phyloP scores from a whole-genome alignment of 2,113 vertebrate genomes.

The Megaleporinus macrocephalus region DNA sequence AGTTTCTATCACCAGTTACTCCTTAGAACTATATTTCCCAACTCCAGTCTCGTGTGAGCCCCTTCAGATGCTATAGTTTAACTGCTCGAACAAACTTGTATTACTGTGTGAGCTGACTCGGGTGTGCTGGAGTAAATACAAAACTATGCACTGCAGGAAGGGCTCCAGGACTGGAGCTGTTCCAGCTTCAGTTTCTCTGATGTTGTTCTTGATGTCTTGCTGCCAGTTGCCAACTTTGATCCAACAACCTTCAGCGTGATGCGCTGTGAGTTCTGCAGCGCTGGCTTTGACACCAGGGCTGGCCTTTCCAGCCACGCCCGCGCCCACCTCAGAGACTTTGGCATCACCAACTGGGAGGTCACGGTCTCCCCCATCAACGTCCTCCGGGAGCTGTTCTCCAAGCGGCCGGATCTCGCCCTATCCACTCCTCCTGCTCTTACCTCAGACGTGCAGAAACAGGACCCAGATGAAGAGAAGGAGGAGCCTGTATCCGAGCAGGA shows the following conservation, averaged over 20 bases:
- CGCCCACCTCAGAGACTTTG: slow-evolving; percentile 93
- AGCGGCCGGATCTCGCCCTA: slow-evolving; percentile 83
- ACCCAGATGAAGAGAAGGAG: slow-evolving; percentile 58
- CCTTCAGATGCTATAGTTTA: background rate
- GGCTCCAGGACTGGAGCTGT: background rate
- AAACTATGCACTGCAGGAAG: background rate
- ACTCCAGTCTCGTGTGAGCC: background rate
- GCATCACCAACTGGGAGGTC: slow-evolving; percentile 97
- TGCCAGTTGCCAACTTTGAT: slow-evolving; percentile 93
- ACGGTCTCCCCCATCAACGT: slow-evolving; percentile 95
- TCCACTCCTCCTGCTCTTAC: slow-evolving; percentile 72
- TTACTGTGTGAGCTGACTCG: background rate
- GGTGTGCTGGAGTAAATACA: background rate
- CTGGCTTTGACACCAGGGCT: slow-evolving; percentile 92
- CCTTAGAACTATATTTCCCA: background rate
- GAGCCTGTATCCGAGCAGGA: slow-evolving; percentile 64
- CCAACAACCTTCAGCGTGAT: slow-evolving; percentile 94
- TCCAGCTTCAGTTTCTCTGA: slow-evolving; percentile 31
- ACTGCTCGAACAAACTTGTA: background rate
- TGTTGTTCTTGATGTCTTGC: slow-evolving; percentile 22
- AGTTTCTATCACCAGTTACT: background rate
- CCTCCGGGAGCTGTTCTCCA: slow-evolving; percentile 90
- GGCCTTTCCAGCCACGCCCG: slow-evolving; percentile 95
- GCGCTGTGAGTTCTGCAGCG: slow-evolving; percentile 97
- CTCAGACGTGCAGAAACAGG: slow-evolving; percentile 55